Percentiles rank a stretch among this genome's conserved stretches.
phyloP scores from a whole-genome alignment of 2,888 invertebrate genomes.

The Merodon equestris region DNA sequence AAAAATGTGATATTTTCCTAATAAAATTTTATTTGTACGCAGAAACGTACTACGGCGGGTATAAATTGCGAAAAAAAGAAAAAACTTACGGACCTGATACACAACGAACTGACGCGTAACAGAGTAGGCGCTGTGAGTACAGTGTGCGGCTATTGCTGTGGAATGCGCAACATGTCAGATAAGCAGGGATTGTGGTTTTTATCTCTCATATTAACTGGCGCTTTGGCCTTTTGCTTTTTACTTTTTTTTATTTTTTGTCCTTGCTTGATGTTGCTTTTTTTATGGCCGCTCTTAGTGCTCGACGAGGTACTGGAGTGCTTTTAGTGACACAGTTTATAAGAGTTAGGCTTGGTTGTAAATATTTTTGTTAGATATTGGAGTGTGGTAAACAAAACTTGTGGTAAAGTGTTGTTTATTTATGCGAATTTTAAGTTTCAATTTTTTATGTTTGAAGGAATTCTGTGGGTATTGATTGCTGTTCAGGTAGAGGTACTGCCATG shows the following conservation, averaged over 20 bases:
- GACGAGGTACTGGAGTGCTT: constrained; percentile 29
- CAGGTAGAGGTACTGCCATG: too few species aligned
- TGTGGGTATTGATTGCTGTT: too few species aligned
- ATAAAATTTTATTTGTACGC: constrained; percentile 60
- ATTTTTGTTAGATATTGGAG: constrained; percentile 24
- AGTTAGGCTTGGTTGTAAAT: constrained; percentile 27
- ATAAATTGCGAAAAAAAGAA: constrained; percentile 43
- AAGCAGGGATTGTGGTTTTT: constrained; percentile 54
- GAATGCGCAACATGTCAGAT: constrained; percentile 49
- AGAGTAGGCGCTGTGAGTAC: not conserved
- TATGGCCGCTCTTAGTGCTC: not conserved
- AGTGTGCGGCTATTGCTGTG: constrained; percentile 16
- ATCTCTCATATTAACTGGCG: constrained; percentile 37
- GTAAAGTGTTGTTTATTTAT: not conserved
- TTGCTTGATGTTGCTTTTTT: too few species aligned
- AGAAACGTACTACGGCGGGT: constrained; percentile 51
- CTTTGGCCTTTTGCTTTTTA: too few species aligned
- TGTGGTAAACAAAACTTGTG: constrained; percentile 8
- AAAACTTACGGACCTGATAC: too few species aligned
- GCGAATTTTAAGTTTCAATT: not conserved
- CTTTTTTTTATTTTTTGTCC: not conserved
- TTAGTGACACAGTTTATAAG: constrained; percentile 39
- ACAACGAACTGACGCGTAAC: too few species aligned
- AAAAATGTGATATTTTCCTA: constrained; percentile 63
- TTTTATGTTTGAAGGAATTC: not conserved